Percentiles rank a stretch among this genome's conserved stretches.
These are phyloP conservation scores for Choristoneura rosaceana DNA, from an alignment of 2,888 invertebrate species.

Conservation along the genomic window DNA sequence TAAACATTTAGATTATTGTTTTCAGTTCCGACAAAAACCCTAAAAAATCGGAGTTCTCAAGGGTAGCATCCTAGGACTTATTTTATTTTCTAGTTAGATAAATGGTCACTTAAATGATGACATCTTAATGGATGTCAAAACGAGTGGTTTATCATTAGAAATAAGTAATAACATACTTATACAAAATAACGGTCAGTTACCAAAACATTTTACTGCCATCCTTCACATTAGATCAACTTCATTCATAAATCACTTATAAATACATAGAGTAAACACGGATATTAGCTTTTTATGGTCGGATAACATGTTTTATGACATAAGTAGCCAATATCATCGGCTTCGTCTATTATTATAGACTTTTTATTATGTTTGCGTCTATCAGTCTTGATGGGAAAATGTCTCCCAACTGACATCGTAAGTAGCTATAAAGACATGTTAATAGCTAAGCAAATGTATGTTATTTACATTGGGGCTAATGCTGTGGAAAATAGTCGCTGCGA, in stretches of 20 bases:
- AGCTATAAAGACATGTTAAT: conserved; percentile 35
- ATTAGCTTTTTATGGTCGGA: conserved; percentile 30
- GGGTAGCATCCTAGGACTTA: not conserved
- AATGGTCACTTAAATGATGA: not conserved
- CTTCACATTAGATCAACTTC: conserved; percentile 4
- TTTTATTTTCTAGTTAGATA: not conserved
- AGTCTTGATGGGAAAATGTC: conserved; percentile 33
- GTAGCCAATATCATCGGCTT: conserved; percentile 36
- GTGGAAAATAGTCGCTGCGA: conserved; percentile 35
- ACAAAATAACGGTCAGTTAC: not conserved
- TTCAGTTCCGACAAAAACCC: not conserved
- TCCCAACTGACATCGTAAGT: conserved; percentile 31
- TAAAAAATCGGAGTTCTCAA: not conserved
- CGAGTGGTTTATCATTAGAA: not conserved
- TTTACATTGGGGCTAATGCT: conserved; percentile 31
- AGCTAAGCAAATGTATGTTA: conserved; percentile 36
- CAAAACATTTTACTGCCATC: conserved; percentile 2
- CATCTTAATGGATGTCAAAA: not conserved
- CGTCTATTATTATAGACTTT: conserved; percentile 36
- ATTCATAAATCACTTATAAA: conserved; percentile 28
- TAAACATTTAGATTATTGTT: no score
- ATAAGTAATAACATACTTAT: not conserved
- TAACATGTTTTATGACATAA: conserved; percentile 41
- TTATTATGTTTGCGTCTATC: conserved; percentile 39
- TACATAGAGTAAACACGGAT: conserved; percentile 36